Percentiles rank a stretch among this genome's conserved stretches.
Evolutionary conservation across 1,140 invertebrate genomes (phyloP).

Genomic region (Kradibia gibbosae): DNA sequence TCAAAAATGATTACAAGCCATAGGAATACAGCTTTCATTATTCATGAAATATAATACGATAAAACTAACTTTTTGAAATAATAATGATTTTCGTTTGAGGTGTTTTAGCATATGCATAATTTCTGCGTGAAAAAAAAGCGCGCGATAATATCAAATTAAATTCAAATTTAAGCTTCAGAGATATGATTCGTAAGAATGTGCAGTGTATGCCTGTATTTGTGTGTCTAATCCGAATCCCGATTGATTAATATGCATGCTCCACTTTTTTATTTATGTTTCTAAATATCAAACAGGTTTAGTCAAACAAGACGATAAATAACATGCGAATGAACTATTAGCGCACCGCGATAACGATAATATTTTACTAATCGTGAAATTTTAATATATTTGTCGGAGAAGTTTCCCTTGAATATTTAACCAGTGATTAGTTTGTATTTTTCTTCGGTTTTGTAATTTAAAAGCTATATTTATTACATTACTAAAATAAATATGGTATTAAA

Average conservation of each 20-base stretch:
- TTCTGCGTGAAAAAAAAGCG: background rate
- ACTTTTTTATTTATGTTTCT: conserved; percentile 27
- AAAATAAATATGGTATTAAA: conserved; percentile 29
- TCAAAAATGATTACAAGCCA: background rate
- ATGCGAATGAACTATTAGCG: conserved; percentile 44
- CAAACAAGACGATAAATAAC: conserved; percentile 47
- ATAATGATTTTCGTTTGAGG: background rate
- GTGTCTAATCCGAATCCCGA: conserved; percentile 41
- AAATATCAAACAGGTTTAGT: conserved; percentile 17
- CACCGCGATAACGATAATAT: conserved; percentile 33
- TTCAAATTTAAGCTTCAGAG: background rate
- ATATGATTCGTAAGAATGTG: background rate
- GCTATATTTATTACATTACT: conserved; percentile 43
- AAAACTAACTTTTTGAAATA: background rate
- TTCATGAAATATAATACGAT: background rate
- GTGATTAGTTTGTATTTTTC: conserved; percentile 20
- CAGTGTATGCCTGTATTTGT: too few relatives aligned
- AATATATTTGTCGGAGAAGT: conserved; percentile 38
- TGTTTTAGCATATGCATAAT: background rate
- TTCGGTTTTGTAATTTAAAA: conserved; percentile 2
- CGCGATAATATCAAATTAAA: conserved; percentile 18
- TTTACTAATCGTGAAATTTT: conserved; percentile 39
- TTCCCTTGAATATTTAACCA: conserved; percentile 16
- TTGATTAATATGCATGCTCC: conserved; percentile 42
- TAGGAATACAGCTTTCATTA: background rate